A percentile compares a stretch with the other conserved stretches of the same genome.
Conservation (phyloP, 1,140 invertebrate genomes). For the Solenopsis fugax region DNA sequence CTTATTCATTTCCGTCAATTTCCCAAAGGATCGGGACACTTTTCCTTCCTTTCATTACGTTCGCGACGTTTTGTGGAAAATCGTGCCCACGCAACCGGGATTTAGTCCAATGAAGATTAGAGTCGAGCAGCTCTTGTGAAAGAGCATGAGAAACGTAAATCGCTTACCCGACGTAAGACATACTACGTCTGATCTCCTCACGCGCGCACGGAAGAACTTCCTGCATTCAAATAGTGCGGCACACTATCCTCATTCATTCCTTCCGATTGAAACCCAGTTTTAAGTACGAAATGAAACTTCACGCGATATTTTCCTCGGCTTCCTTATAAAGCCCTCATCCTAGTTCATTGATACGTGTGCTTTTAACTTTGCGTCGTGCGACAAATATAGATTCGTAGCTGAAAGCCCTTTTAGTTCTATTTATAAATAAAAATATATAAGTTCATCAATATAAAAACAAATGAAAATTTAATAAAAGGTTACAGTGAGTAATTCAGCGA, state of each 20-base stretch:
- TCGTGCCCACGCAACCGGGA: constrained; percentile 2
- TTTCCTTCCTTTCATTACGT: constrained; percentile 50
- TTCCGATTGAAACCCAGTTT: background rate
- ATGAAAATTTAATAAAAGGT: too few relatives aligned
- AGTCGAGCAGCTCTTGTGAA: background rate
- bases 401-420: background rate
- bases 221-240: constrained; percentile 7
- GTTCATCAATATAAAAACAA: too few relatives aligned
- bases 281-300: background rate
- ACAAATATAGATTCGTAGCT: background rate
- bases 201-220: background rate
- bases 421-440: background rate
- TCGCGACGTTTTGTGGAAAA: constrained; percentile 3
- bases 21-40: constrained; percentile 40
- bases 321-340: too few relatives aligned
- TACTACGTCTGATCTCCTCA: background rate
- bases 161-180: constrained; percentile 16
- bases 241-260: background rate
- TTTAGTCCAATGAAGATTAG: constrained; percentile 38
- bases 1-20: constrained; percentile 50
- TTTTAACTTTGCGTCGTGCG: background rate
- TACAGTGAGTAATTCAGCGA: too few relatives aligned
- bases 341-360: background rate
- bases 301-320: background rate
- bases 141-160: constrained; percentile 15